Evolutionary conservation across 2,888 invertebrate species (phyloP), one percentile per base, ranked within the genome.

Genomic region (Lamproptera curius): DNA sequence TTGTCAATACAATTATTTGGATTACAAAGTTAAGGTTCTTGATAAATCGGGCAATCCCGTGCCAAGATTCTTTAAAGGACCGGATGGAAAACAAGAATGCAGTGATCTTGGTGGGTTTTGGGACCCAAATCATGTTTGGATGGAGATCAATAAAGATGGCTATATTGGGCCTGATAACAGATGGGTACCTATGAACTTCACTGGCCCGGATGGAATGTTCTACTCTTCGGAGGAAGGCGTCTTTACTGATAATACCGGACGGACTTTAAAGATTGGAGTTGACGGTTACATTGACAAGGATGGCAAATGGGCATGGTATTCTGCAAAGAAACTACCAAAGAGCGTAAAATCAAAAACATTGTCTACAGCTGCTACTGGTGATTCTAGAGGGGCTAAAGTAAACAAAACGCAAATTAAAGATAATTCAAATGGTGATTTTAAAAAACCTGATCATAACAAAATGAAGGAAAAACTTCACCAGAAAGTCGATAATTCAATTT

Each of bases 21-120:
- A 87, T 56, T 87, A 76, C 49, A 85, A 74, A 71, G 82, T 86
- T 0, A 87, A 85, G 64, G 5, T 84, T 45, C 46, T 77, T 1
- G 87, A 86, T 55, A 84, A 78, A 54, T 56, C 57, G 40, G 87
- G 86, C n/a, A 84, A 82, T 59, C 78, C 65, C 39, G 72, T 87
- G 1, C 71, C 77, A 1, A 71, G 87, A 53, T 85, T 51, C 52
- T 87, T 87, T 51, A 85, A 76, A 62, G 83, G 81, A 8, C 81
- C 77, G 0, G 83, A 86, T 55, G 87, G 86, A 2, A 81, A 74
- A 56, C 72, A 75, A 44, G 74, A 76, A 58, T 87, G 87, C 47
- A 85, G 81, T 48, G 87, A 87, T 62, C 67, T 87, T 31, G 87
- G 87, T 6, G 87, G 87, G 1, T 87, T 87, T 55, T 86, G 81